Base-by-base conservation (phyloP, 2,113 vertebrate genomes). In the Pygoscelis antarcticus region DNA sequence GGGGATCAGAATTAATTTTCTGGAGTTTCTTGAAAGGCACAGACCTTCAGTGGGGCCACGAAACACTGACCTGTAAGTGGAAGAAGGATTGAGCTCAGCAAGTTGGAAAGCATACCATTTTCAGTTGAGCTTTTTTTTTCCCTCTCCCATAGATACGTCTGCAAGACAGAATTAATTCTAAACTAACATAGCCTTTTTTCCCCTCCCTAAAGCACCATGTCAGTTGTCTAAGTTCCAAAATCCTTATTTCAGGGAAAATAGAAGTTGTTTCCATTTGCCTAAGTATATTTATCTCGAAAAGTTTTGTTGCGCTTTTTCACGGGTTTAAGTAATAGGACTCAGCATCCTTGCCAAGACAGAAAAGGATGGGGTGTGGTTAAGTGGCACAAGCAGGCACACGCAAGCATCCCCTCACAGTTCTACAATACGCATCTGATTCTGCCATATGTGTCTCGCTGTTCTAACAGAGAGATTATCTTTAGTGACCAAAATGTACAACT, bases 401-500 rank as follows among this genome's bases (percentile, higher is more conserved):
- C 20, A 61, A 42, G 34, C 6, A 0, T 38, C 71, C 70, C 75
- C 61, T 85, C 52, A 18, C 17, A 64, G 64, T 40, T 60, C 55
- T 40, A 69, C 77, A 84, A 23, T 42, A 57, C 26, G 29, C 46
- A 92, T 87, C 87, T 58, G 88, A 52, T 83, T 87, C 65, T 89
- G 72, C 79, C n/a, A 5, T 52, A 27, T 23, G 29, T 0, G 0
- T 71, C 78, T 85, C 82, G 2, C 46, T 87, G 44, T 46, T 93
- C 70, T 72, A 87, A 44, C 47, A 51, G 20, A 79, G 87, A 92
- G 72, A 92, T 96, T 93, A 94, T 96, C 91, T 95, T 76, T 87
- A 92, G 94, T 34, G n/a, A 96, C 89, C 87, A 91, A 94, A 97
- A 93, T 32, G 38, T 94, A 91, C 78, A 85, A 93, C 32, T 91